Percentiles rank a stretch among this genome's conserved stretches.
These are phyloP conservation scores for Manduca sexta DNA, from an alignment of 1,140 invertebrate species.

Conservation along the genomic window DNA sequence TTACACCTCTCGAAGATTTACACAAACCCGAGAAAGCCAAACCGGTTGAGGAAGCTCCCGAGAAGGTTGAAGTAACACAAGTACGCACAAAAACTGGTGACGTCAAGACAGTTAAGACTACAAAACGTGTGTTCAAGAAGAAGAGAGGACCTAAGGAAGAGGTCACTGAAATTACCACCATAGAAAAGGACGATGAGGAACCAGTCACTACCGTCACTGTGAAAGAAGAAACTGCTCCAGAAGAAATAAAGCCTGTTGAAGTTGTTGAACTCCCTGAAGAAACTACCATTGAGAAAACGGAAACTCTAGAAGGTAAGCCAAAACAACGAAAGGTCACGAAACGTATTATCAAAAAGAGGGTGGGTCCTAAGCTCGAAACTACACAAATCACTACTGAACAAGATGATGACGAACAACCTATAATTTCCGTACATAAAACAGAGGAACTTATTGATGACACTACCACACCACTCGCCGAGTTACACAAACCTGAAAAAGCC, in stretches of 20 bases:
- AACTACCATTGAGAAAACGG: conserved; percentile 2
- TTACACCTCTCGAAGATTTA: conserved; percentile 13
- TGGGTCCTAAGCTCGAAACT: conserved; percentile 10
- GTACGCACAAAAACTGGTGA: conserved; percentile 43
- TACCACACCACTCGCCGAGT: background rate
- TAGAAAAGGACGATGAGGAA: conserved; percentile 63
- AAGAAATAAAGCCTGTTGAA: conserved; percentile 2
- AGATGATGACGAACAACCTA: conserved; percentile 9
- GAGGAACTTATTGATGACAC: conserved; percentile 16
- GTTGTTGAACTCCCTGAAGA: conserved; percentile 5
- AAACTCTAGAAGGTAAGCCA: conserved; percentile 30
- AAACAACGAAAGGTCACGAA: conserved; percentile 47
- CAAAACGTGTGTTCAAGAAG: conserved; percentile 48
- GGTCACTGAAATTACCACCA: conserved; percentile 50
- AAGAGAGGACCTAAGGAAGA: conserved; percentile 40
- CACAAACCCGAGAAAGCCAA: conserved; percentile 33
- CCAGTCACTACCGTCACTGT: conserved; percentile 38
- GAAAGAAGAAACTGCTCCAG: conserved; percentile 6
- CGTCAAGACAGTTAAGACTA: conserved; percentile 43
- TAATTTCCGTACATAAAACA: conserved; percentile 20
- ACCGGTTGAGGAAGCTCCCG: conserved; percentile 45
- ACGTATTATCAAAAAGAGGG: conserved; percentile 45
- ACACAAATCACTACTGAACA: conserved; percentile 31
- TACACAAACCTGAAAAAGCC: background rate
- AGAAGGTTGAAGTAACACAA: conserved; percentile 50